These are phyloP conservation scores for Hetaerina americana DNA, from an alignment of 1,140 invertebrate species.

Conservation along the genomic window DNA sequence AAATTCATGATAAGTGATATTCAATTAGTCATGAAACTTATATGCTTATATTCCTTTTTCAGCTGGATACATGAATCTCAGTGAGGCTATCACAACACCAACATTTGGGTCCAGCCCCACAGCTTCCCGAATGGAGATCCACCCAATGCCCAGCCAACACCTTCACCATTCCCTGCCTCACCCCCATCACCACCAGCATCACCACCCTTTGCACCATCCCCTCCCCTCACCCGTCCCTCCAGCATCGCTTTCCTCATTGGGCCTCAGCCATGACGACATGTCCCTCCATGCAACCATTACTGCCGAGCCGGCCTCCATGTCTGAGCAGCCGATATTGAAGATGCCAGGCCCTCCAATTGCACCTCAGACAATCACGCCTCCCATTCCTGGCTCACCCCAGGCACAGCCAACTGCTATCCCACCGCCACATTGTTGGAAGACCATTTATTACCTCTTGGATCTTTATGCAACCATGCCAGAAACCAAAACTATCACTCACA, in stretches of 20 bases:
- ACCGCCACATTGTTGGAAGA: conserved; percentile 81
- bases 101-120: conserved; percentile 46
- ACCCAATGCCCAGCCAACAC: not conserved
- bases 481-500: conserved; percentile 70
- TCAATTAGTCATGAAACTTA: too few relatives aligned
- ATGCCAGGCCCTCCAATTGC: conserved; percentile 24
- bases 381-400: not conserved
- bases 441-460: conserved; percentile 82
- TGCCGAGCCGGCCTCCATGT: conserved; percentile 7
- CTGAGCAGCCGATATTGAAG: conserved; percentile 33
- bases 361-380: conserved; percentile 11
- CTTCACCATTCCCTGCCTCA: not conserved
- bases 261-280: not conserved
- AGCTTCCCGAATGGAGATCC: conserved; percentile 41
- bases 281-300: not conserved
- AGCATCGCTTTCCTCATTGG: not conserved
- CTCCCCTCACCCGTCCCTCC: not conserved
- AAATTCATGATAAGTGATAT: too few relatives aligned
- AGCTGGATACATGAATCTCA: conserved; percentile 51
- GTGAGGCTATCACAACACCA: conserved; percentile 55
- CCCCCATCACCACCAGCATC: not conserved
- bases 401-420: conserved; percentile 8
- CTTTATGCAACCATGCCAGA: conserved; percentile 89
- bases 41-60: too few relatives aligned
- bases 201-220: not conserved